Conservation (phyloP, 2,797 vertebrate genomes). For the Notamacropus eugenii region DNA sequence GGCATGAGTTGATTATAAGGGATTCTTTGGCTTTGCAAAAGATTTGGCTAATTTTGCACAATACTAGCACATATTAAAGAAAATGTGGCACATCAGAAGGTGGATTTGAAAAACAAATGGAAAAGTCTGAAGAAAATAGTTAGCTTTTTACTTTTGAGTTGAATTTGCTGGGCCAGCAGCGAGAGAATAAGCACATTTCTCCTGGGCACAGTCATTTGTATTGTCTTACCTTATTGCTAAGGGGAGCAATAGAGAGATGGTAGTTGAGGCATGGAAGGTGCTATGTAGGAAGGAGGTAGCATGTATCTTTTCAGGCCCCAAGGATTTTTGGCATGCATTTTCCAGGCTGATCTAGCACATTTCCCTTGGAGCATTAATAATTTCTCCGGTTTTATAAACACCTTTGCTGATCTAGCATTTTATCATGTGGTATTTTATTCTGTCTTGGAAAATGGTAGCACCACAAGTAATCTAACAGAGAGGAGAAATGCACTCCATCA, state of each 20-base stretch:
- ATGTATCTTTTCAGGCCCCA: constrained; percentile 24
- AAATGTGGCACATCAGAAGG: not conserved
- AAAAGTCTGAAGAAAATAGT: not conserved
- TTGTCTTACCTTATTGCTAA: not conserved
- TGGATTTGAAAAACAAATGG: not conserved
- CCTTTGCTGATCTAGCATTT: constrained; percentile 72
- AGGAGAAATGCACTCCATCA: constrained; percentile 51
- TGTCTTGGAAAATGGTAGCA: constrained; percentile 66
- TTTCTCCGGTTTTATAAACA: constrained; percentile 63
- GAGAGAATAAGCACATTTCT: not conserved
- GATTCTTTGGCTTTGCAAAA: constrained; percentile 2
- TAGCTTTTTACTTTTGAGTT: not conserved
- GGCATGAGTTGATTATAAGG: not conserved
- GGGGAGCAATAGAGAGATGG: not conserved
- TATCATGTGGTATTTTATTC: constrained; percentile 67
- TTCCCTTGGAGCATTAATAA: constrained; percentile 67
- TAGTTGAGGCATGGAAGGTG: not conserved
- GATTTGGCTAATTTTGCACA: not conserved
- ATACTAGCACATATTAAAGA: not conserved
- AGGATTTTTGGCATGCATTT: constrained; percentile 43
- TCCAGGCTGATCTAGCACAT: constrained; percentile 62
- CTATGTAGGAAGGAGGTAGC: not conserved
- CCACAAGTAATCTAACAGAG: constrained; percentile 71
- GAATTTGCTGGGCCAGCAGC: not conserved
- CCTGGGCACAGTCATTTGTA: constrained; percentile 6